phyloP scores from a whole-genome alignment of 1,140 invertebrate genomes.

The Triops longicaudatus region DNA sequence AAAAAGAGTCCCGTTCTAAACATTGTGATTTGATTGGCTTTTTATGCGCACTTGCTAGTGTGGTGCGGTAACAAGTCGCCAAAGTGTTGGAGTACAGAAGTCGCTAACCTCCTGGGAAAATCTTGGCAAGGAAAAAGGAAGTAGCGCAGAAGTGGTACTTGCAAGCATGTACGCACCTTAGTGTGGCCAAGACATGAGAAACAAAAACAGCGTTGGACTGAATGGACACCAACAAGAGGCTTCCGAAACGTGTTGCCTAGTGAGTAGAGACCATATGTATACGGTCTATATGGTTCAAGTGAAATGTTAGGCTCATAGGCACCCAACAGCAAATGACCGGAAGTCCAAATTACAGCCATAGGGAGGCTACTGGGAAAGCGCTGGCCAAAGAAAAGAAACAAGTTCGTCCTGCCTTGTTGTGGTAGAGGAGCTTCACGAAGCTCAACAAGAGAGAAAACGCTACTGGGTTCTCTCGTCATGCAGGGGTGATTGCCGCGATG shows the following conservation, averaged over 20 bases:
- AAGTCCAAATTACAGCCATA: constrained; percentile 25
- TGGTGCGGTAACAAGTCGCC: not conserved
- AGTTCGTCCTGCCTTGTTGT: not conserved
- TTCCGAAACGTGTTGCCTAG: not conserved
- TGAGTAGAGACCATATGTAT: not conserved
- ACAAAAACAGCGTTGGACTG: not conserved
- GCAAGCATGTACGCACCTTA: not conserved
- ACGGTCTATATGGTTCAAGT: not conserved
- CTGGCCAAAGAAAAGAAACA: not conserved
- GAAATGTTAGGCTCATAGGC: constrained; percentile 11
- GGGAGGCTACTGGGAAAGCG: constrained; percentile 1
- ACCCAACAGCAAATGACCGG: constrained; percentile 19
- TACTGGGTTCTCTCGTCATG: not conserved
- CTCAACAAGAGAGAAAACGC: not conserved
- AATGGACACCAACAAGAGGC: not conserved
- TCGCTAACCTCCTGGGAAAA: constrained; percentile 6
- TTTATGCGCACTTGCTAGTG: not conserved
- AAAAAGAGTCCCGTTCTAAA: not conserved
- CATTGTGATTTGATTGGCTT: not conserved
- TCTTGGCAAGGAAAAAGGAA: not conserved
- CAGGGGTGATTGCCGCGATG: not conserved
- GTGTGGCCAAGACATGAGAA: not conserved
- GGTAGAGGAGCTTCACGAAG: not conserved
- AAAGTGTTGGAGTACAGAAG: not conserved
- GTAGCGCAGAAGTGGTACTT: not conserved